Base-by-base conservation (phyloP, 2,888 invertebrate species). In the Stenodera caucasica region DNA sequence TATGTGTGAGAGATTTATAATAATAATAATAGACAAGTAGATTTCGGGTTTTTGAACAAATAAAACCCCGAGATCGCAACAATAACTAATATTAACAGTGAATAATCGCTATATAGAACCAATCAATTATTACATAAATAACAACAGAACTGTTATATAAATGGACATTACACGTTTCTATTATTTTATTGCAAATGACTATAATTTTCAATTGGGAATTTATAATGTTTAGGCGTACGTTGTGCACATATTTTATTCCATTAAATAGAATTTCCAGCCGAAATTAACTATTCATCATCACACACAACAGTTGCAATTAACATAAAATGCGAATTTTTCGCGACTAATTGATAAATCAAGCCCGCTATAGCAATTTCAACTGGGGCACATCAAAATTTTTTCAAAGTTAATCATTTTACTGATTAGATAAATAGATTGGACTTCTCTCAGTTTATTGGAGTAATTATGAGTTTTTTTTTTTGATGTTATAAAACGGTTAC, bases 271-370 rank as follows among this genome's bases (percentile, higher is more conserved):
- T 18, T 52, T 15, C 15, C 12, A n/a, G 29, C 14, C 18, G 29
- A 51, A 51, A 32, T 32, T 51, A 33, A 29, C 52, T n/a, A 52
- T 52, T 52, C n/a, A 52, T 52, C 30, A 33, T n/a, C n/a, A n/a
- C n/a, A n/a, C 18, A 11, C n/a, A 5, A 52, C 32, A 52, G n/a
- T 52, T 8, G 12, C 15, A 18, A 52, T 52, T 52, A 26, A 21
- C 33, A 29, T 52, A 52, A 52, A 33, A 33, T 30, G 32, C 15
- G 12, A 14, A n/a, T n/a, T n/a, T n/a, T n/a, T n/a, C n/a, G n/a
- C n/a, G n/a, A n/a, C n/a, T n/a, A n/a, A n/a, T n/a, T n/a, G n/a
- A n/a, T n/a, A n/a, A n/a, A n/a, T n/a, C n/a, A n/a, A n/a, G n/a
- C n/a, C n/a, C n/a, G n/a, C n/a, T n/a, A n/a, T n/a, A n/a, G n/a